These are phyloP conservation scores for Melanotaenia pygmaea DNA, from an alignment of 2,797 vertebrate genomes.

Conservation along the genomic window DNA sequence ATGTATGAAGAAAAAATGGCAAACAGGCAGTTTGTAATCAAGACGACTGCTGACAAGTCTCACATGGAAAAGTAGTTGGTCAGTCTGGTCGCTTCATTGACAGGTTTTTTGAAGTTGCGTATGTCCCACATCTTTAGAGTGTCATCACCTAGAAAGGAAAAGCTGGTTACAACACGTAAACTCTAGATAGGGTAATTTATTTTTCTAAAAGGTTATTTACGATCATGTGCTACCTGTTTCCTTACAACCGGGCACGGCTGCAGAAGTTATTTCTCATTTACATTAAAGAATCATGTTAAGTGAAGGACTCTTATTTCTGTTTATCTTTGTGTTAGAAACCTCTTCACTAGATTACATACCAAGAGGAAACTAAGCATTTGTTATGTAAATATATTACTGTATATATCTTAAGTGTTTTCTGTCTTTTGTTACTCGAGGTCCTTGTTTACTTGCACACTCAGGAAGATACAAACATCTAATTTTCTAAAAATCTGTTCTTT, in stretches of 20 bases:
- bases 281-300: slow-evolving; percentile 20
- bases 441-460: slow-evolving; percentile 37
- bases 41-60: slow-evolving; percentile 60
- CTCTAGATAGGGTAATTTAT: not conserved
- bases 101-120: slow-evolving; percentile 92
- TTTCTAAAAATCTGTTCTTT: slow-evolving; percentile 1
- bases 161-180: slow-evolving; percentile 24
- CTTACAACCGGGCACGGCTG: not conserved
- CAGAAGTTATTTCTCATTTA: slow-evolving; percentile 40
- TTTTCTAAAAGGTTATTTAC: slow-evolving; percentile 6
- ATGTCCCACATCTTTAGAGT: slow-evolving; percentile 97
- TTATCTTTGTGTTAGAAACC: slow-evolving; percentile 35
- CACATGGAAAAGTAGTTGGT: slow-evolving; percentile 93
- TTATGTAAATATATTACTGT: slow-evolving; percentile 5
- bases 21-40: not conserved
- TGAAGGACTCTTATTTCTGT: slow-evolving; percentile 38
- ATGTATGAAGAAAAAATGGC: not conserved
- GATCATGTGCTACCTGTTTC: not conserved
- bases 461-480: slow-evolving; percentile 24
- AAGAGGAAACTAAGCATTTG: slow-evolving; percentile 8
- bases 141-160: slow-evolving; percentile 88
- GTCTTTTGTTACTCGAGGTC: not conserved
- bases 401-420: not conserved
- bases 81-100: slow-evolving; percentile 87
- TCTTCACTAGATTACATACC: slow-evolving; percentile 25